phyloP scores from a whole-genome alignment of 2,888 invertebrate species.

The Cerastoderma edule region DNA sequence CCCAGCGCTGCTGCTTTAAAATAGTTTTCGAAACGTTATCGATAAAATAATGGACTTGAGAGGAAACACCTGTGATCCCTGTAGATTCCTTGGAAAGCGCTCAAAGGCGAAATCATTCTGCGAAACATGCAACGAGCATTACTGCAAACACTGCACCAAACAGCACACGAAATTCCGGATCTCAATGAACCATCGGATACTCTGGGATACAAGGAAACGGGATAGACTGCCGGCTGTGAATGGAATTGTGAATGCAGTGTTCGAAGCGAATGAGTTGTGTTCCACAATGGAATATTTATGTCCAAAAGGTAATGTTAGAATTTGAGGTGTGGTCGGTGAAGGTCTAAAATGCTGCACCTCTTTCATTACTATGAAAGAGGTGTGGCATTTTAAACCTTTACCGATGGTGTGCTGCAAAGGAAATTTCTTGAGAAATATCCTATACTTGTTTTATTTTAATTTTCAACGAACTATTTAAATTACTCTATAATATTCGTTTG shows the following conservation, averaged over 20 bases:
- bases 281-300: slow-evolving; percentile 13
- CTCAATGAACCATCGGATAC: slow-evolving; percentile 42
- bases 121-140: slow-evolving; percentile 26
- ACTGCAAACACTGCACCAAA: slow-evolving; percentile 19
- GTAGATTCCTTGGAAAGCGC: slow-evolving; percentile 10
- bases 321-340: too few relatives aligned
- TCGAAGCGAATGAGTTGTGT: background rate
- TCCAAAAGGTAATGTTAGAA: slow-evolving; percentile 19
- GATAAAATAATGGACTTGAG: slow-evolving; percentile 16
- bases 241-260: background rate
- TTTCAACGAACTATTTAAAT: too few relatives aligned
- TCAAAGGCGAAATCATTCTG: slow-evolving; percentile 14
- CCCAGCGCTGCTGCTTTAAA: too few relatives aligned
- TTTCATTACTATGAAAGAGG: too few relatives aligned
- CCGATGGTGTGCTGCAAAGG: too few relatives aligned
- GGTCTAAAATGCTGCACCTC: too few relatives aligned
- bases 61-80: slow-evolving; percentile 7
- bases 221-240: too few relatives aligned
- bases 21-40: too few relatives aligned
- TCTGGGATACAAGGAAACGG: background rate
- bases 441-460: too few relatives aligned
- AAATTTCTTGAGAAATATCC: too few relatives aligned
- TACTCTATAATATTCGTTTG: too few relatives aligned
- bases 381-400: too few relatives aligned
- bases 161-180: slow-evolving; percentile 37